Percentiles rank a stretch among this genome's conserved stretches.
phyloP scores from a whole-genome alignment of 2,797 vertebrate genomes.

The Sebastiscus albofasciatus region DNA sequence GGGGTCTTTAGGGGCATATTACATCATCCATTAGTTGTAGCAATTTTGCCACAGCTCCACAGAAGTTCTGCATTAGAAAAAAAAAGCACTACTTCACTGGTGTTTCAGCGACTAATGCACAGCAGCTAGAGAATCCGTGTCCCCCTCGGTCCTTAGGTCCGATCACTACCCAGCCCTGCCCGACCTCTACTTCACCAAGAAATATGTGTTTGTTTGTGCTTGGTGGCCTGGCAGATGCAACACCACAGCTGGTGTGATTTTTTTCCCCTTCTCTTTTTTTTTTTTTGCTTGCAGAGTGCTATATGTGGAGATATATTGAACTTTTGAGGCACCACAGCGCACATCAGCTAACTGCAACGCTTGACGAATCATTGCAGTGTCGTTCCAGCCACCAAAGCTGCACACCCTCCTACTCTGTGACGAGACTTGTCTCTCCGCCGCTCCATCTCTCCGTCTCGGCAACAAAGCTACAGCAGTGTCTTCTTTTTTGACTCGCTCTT shows the following conservation, averaged over 20 bases:
- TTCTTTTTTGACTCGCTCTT: constrained; percentile 1
- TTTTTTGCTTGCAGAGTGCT: background rate
- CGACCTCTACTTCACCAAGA: constrained; percentile 3
- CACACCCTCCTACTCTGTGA: background rate
- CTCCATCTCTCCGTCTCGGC: constrained; percentile 6
- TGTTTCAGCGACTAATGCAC: background rate
- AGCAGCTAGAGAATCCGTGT: background rate
- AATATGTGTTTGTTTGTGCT: constrained; percentile 20
- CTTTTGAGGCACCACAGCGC: constrained; percentile 7
- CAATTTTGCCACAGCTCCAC: background rate
- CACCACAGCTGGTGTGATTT: background rate
- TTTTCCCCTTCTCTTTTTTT: background rate
- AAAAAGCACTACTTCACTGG: background rate
- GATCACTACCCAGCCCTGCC: background rate
- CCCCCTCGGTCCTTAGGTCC: background rate
- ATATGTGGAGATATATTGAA: constrained; percentile 25
- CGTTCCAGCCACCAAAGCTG: background rate
- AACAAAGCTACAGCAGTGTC: constrained; percentile 7
- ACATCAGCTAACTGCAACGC: constrained; percentile 18
- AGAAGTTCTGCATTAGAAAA: background rate
- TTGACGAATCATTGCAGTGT: constrained; percentile 20
- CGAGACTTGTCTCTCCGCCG: constrained; percentile 6
- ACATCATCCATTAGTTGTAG: background rate
- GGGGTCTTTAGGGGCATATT: background rate
- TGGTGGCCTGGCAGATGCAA: constrained; percentile 18